Conservation (phyloP, 2,113 vertebrate species). For the Condylura cristata region DNA sequence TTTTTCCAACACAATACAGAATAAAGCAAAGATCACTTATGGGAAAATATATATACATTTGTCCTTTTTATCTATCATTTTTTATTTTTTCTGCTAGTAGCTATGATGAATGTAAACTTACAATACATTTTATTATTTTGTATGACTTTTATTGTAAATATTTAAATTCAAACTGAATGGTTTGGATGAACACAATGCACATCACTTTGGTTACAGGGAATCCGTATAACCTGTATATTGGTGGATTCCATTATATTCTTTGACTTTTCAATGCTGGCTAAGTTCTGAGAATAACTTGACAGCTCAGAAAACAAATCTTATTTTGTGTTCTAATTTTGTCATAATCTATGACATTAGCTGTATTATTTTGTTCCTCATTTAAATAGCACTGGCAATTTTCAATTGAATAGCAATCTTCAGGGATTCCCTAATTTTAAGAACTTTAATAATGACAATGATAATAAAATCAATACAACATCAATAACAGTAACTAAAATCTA, state of each 20-base stretch:
- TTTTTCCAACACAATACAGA: background rate
- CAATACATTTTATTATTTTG: background rate
- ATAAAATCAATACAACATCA: background rate
- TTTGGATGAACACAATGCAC: background rate
- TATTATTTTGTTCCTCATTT: background rate
- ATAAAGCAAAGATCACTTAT: background rate
- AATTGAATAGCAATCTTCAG: background rate
- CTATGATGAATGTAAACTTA: background rate
- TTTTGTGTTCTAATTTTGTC: background rate
- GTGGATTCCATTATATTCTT: background rate
- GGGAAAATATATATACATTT: background rate
- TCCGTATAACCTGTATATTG: background rate
- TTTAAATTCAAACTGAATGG: background rate
- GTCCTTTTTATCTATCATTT: background rate
- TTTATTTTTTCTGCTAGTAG: conserved; percentile 2
- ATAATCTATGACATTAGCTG: background rate
- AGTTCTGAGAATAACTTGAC: background rate
- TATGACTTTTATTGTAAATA: background rate
- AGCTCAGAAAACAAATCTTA: background rate
- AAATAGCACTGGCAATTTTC: background rate
- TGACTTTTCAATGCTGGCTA: background rate
- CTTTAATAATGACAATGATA: background rate
- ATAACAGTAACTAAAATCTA: background rate
- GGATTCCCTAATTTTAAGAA: background rate
- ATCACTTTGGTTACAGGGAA: background rate